Percentiles rank a stretch among this genome's conserved stretches.
Conservation (phyloP, 2,888 invertebrate genomes). For the Acronicta alni region DNA sequence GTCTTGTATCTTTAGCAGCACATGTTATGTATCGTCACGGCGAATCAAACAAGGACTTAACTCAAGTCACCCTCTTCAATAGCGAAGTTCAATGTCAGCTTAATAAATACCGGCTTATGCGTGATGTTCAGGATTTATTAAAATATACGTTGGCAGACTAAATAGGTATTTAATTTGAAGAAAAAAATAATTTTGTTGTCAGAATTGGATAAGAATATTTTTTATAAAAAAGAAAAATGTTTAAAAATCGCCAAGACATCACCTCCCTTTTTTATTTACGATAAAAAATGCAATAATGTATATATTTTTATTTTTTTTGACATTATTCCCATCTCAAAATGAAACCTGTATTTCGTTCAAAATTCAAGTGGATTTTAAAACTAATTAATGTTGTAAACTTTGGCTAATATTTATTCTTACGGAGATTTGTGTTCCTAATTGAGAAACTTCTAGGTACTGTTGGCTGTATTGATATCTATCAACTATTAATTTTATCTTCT, state of each 20-base stretch:
- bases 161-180: too few relatives aligned
- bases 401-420: slow-evolving; percentile 36
- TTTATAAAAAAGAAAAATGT: too few relatives aligned
- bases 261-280: too few relatives aligned
- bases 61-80: slow-evolving; percentile 29
- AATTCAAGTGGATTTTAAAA: slow-evolving; percentile 24
- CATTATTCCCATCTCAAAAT: not conserved
- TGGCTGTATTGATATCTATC: slow-evolving; percentile 6
- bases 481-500: slow-evolving; percentile 1
- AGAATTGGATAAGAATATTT: too few relatives aligned
- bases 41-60: slow-evolving; percentile 49
- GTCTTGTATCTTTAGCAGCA: slow-evolving; percentile 36
- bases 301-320: too few relatives aligned
- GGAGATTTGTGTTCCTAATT: slow-evolving; percentile 11
- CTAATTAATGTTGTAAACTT: slow-evolving; percentile 34
- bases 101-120: slow-evolving; percentile 23
- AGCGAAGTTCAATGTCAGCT: slow-evolving; percentile 19
- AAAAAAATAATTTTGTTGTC: too few relatives aligned
- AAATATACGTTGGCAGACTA: too few relatives aligned
- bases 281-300: too few relatives aligned
- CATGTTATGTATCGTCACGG: slow-evolving; percentile 54
- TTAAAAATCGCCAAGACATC: too few relatives aligned
- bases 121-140: slow-evolving; percentile 8
- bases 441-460: slow-evolving; percentile 8
- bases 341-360: not conserved